A percentile compares a stretch with the other conserved stretches of the same genome.
phyloP scores from a whole-genome alignment of 2,888 invertebrate genomes.

The Thera obeliscata region DNA sequence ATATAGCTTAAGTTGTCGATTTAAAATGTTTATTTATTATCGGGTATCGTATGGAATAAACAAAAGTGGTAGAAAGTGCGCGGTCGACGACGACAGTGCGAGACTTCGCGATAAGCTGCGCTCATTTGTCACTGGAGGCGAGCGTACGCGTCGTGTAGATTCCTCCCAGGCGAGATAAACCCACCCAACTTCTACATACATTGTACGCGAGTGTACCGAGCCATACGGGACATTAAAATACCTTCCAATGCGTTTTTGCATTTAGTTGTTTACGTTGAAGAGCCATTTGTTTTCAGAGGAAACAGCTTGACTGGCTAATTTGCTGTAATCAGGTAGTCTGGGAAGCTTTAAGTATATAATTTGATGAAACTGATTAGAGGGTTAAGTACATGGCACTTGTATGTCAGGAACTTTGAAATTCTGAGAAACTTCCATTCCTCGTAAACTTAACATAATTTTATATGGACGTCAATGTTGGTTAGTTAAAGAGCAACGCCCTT shows the following conservation, averaged over 20 bases:
- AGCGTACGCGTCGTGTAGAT: constrained; percentile 76
- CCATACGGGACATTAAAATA: constrained; percentile 56
- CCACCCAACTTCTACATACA: constrained; percentile 64
- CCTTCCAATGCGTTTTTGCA: constrained; percentile 44
- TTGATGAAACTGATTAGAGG: constrained; percentile 23
- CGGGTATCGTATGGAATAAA: constrained; percentile 47
- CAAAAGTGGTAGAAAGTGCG: constrained; percentile 58
- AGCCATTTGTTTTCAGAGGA: constrained; percentile 24
- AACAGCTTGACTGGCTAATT: constrained; percentile 38
- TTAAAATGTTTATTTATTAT: constrained; percentile 50
- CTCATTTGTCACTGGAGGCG: constrained; percentile 80
- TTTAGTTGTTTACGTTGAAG: constrained; percentile 31
- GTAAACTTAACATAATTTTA: constrained; percentile 12
- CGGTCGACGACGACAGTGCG: constrained; percentile 54
- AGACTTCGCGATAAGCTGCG: constrained; percentile 65
- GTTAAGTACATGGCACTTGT: constrained; percentile 6
- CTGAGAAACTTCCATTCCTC: constrained; percentile 9
- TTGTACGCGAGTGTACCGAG: constrained; percentile 34
- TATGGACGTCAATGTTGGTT: constrained; percentile 5
- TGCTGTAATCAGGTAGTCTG: constrained; percentile 20
- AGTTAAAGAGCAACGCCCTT: constrained; percentile 6
- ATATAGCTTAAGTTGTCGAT: constrained; percentile 46
- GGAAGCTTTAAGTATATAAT: constrained; percentile 12
- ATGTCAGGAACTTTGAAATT: constrained; percentile 6
- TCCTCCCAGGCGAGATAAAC: constrained; percentile 73